phyloP scores from a whole-genome alignment of 2,113 vertebrate genomes.

The Callocephalon fimbriatum region DNA sequence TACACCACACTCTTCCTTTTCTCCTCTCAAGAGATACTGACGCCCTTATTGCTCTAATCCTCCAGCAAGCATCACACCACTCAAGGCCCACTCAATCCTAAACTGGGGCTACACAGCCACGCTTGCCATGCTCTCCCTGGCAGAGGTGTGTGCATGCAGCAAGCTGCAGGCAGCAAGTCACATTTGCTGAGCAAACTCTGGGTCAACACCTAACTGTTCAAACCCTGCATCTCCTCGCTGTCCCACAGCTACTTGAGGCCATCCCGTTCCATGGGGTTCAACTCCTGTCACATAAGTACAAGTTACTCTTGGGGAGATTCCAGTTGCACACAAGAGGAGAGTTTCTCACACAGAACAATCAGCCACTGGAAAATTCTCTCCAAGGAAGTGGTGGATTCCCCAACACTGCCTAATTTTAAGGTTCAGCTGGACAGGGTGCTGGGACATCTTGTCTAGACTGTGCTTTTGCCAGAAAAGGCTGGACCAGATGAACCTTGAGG shows the following conservation, averaged over 20 bases:
- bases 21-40: background rate
- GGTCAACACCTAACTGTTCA: background rate
- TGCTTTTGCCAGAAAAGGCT: background rate
- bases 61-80: background rate
- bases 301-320: background rate
- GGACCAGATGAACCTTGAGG: background rate
- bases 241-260: background rate
- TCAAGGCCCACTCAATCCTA: background rate
- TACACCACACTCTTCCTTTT: background rate
- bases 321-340: background rate
- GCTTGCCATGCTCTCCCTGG: accelerated
- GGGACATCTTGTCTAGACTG: background rate
- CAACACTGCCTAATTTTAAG: background rate
- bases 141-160: background rate
- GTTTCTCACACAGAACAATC: background rate
- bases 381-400: background rate
- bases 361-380: background rate
- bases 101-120: background rate
- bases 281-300: background rate
- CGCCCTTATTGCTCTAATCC: background rate
- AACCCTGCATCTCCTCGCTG: accelerated
- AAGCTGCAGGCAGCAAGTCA: background rate
- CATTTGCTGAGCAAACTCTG: background rate
- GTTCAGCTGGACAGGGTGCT: background rate
- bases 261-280: background rate